phyloP scores from a whole-genome alignment of 2,888 invertebrate genomes.

The Drosophila incognita region DNA sequence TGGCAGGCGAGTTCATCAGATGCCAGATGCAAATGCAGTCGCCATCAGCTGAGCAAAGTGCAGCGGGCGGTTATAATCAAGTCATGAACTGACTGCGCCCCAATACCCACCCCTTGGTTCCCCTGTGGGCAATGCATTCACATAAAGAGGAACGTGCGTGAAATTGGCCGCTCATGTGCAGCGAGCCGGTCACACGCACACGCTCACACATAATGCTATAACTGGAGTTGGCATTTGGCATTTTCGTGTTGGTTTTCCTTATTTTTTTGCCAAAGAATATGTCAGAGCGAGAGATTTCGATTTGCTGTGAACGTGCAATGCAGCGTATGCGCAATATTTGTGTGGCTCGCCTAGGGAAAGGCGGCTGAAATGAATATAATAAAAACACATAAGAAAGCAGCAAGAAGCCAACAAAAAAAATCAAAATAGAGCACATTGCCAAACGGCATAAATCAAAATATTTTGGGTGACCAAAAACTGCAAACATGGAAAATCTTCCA shows the following conservation, averaged over 20 bases:
- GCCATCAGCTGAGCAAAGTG: slow-evolving; percentile 69
- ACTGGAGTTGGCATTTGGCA: slow-evolving; percentile 45
- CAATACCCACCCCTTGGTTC: slow-evolving; percentile 2
- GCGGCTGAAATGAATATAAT: slow-evolving; percentile 56
- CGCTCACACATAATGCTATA: slow-evolving; percentile 24
- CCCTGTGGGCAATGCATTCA: slow-evolving; percentile 16
- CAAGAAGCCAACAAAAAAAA: not conserved
- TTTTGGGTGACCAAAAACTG: slow-evolving; percentile 57
- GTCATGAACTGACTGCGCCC: slow-evolving; percentile 60
- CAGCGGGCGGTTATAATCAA: slow-evolving; percentile 75
- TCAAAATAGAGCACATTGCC: slow-evolving; percentile 1
- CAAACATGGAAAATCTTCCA: slow-evolving; percentile 58
- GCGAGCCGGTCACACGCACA: slow-evolving; percentile 47
- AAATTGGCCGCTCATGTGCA: slow-evolving; percentile 72
- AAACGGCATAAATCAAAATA: slow-evolving; percentile 59
- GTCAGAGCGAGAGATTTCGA: slow-evolving; percentile 37
- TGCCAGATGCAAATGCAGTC: slow-evolving; percentile 69
- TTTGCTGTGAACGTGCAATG: slow-evolving; percentile 57
- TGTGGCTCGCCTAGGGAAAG: slow-evolving; percentile 3
- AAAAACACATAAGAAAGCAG: slow-evolving; percentile 55
- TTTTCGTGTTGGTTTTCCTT: slow-evolving; percentile 8
- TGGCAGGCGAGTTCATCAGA: slow-evolving; percentile 64
- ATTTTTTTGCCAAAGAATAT: slow-evolving; percentile 17
- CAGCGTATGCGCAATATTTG: slow-evolving; percentile 67
- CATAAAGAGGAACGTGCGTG: slow-evolving; percentile 48